Base-by-base conservation (phyloP, 2,888 invertebrate species). In the Polydesmus complanatus region DNA sequence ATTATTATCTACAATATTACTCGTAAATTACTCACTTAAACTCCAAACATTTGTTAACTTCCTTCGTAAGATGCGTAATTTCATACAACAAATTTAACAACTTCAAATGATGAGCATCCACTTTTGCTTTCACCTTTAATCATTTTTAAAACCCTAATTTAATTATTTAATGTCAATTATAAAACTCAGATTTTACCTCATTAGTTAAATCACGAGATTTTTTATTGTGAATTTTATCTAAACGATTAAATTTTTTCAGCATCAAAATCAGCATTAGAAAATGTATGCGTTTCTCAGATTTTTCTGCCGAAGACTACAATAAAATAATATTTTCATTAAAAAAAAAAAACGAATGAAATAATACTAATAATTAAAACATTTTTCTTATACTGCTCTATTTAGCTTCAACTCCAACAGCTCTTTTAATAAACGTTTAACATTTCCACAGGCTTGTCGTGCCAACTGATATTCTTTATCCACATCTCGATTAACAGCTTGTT, bases 1-100 rank as follows among this genome's bases (percentile, higher is more conserved):
- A n/a, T n/a, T 51, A 21, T 51, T 51, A 19, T 5, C n/a, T 51
- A 5, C 51, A 37, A 37, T 8, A 5, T 37, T 37, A 37, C 5
- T 14, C 37, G 47, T 18, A 18, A 22, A 65, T 79, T 37, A 37
- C 5, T 72, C 74, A 84, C 84, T 91, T 94, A 72, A 94, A 95
- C 71, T 94, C 90, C 63, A 92, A 80, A 71, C 95, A 95, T 70
- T 92, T 91, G 22, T 87, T 84, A n/a, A 92, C 91, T 79, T 96
- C 95, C 68, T 91, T 90, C 67, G 91, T 86, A 22, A 96, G 78
- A 77, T 96, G 93, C 71, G 90, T 86, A 8, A 89, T 85, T 79
- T 96, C 96, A 73, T 96, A 96, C 3, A 94, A 77, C 57, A 96
- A 79, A 76, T 96, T 96, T 75, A 96, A 94, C 60, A 94, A 78